phyloP scores from a whole-genome alignment of 1,140 invertebrate genomes.

The Drosophila nasuta region DNA sequence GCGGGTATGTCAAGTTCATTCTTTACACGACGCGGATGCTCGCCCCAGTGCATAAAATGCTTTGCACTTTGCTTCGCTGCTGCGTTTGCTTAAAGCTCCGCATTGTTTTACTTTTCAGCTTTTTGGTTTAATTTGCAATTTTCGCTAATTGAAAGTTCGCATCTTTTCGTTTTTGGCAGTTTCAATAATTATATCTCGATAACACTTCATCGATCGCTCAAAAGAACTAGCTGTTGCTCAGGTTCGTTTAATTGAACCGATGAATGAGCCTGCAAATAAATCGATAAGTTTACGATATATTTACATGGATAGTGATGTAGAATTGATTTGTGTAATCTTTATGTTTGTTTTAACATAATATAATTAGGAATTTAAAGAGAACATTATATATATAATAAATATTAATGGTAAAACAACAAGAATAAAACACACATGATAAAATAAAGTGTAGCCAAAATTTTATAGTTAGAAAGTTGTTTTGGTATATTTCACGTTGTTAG shows the following conservation, averaged over 20 bases:
- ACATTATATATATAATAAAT: too few species aligned
- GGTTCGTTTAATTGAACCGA: background rate
- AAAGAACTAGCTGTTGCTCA: background rate
- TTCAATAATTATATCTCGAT: background rate
- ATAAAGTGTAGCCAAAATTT: too few species aligned
- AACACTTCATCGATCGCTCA: background rate
- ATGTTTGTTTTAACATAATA: too few species aligned
- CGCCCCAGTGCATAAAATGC: slow-evolving; percentile 8
- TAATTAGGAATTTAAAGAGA: too few species aligned
- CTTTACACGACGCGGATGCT: slow-evolving; percentile 34
- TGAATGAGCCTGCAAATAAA: too few species aligned
- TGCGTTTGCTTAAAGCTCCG: slow-evolving; percentile 25
- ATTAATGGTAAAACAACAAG: too few species aligned
- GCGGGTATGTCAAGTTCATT: slow-evolving; percentile 56
- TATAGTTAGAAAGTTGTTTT: too few species aligned
- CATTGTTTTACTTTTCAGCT: slow-evolving; percentile 17
- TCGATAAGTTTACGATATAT: too few species aligned
- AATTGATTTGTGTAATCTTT: too few species aligned
- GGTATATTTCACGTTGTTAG: too few species aligned
- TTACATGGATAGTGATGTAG: too few species aligned
- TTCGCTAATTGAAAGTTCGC: slow-evolving; percentile 23
- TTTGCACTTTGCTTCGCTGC: background rate
- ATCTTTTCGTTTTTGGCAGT: background rate
- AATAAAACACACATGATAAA: too few species aligned
- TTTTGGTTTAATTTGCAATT: slow-evolving; percentile 34